Conservation (phyloP, 2,113 vertebrate species). For the Talpa occidentalis region DNA sequence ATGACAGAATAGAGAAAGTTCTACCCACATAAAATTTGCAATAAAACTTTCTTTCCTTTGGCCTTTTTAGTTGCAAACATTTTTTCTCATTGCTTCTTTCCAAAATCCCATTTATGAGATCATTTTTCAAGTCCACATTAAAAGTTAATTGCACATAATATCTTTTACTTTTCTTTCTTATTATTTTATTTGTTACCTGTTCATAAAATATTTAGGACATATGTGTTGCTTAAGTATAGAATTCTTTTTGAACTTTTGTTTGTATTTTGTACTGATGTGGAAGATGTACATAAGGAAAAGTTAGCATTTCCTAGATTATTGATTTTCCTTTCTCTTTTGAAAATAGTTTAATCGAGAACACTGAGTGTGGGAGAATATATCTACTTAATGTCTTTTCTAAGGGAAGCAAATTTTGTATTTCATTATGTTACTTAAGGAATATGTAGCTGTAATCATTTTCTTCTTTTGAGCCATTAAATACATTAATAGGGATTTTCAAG, state of each 20-base stretch:
- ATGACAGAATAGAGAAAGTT: slow-evolving; percentile 59
- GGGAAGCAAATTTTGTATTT: not conserved
- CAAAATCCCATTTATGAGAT: slow-evolving; percentile 48
- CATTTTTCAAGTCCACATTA: not conserved
- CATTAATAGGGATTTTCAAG: not conserved
- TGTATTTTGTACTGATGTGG: not conserved
- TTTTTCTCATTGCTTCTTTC: slow-evolving; percentile 32
- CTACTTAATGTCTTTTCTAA: not conserved
- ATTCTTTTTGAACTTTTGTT: not conserved
- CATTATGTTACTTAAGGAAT: not conserved
- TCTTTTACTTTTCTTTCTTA: slow-evolving; percentile 25
- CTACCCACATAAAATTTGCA: slow-evolving; percentile 46
- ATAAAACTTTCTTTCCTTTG: slow-evolving; percentile 62
- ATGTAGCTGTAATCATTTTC: not conserved
- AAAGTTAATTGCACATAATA: slow-evolving; percentile 25
- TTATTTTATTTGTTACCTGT: not conserved
- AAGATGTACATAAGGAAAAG: not conserved
- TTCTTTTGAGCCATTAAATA: not conserved
- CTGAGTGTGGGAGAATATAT: not conserved
- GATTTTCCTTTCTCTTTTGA: slow-evolving; percentile 30
- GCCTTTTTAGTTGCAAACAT: slow-evolving; percentile 37
- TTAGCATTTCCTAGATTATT: slow-evolving; percentile 13
- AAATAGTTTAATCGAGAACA: not conserved
- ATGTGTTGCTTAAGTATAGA: not conserved
- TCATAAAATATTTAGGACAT: not conserved